Conservation (phyloP, 2,797 vertebrate genomes). For the Cynodonichthys magdalenae region DNA sequence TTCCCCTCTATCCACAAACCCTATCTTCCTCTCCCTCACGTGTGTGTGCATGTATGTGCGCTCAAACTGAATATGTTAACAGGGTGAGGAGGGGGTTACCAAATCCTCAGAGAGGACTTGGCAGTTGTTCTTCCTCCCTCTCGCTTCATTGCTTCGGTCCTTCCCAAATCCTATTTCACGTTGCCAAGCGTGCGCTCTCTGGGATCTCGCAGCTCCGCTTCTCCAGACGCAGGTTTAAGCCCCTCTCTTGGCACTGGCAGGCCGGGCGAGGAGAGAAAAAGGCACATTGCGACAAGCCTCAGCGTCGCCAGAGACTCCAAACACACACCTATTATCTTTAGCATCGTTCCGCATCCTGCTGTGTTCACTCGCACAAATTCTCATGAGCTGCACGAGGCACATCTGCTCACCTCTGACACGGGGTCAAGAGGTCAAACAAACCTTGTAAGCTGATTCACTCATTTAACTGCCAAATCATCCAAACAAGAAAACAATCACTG, state of each 20-base stretch:
- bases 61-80: slow-evolving; percentile 64
- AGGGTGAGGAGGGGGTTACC: slow-evolving; percentile 76
- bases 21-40: slow-evolving; percentile 32
- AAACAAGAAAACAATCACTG: slow-evolving; percentile 20
- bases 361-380: slow-evolving; percentile 24
- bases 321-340: slow-evolving; percentile 74
- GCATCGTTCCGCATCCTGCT: slow-evolving; percentile 50
- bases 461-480: slow-evolving; percentile 26
- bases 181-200: slow-evolving; percentile 81
- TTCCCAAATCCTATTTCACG: slow-evolving; percentile 81
- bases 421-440: slow-evolving; percentile 38
- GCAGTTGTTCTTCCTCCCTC: slow-evolving; percentile 75
- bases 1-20: slow-evolving; percentile 43
- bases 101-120: slow-evolving; percentile 81
- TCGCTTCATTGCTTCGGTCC: slow-evolving; percentile 82
- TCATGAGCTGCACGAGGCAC: slow-evolving; percentile 20
- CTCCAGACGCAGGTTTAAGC: slow-evolving; percentile 83
- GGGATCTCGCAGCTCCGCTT: slow-evolving; percentile 81
- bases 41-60: slow-evolving; percentile 11
- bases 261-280: slow-evolving; percentile 67
- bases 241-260: slow-evolving; percentile 75
- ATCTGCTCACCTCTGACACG: slow-evolving; percentile 37
- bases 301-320: slow-evolving; percentile 59
- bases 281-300: slow-evolving; percentile 66
- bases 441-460: slow-evolving; percentile 20